Evolutionary conservation across 2,797 vertebrate genomes (phyloP), one percentile per base, ranked within the genome.

Genomic region (Pseudochromis fuscus): DNA sequence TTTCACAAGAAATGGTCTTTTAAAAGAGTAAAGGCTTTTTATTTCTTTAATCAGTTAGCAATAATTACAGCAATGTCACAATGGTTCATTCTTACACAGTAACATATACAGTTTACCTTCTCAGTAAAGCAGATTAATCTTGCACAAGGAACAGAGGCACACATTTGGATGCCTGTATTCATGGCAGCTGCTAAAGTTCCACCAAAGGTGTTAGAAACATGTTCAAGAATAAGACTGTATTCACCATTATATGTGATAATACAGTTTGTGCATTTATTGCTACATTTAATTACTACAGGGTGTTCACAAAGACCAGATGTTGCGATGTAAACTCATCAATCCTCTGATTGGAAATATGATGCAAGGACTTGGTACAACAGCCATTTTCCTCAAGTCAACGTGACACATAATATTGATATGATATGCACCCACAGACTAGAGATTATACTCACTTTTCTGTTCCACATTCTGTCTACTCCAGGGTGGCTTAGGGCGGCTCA

Each of bases 251-350:
- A 38, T 6, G 1, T 6, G 13, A 11, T 11, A 35, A 38, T 38
- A 38, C 10, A 35, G 9, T 35, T 38, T 16, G 15, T 38, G 13
- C 33, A 35, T 16, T 15, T 6, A n/a, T n/a, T n/a, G n/a, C n/a
- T n/a, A n/a, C n/a, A n/a, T n/a, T n/a, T n/a, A n/a, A n/a, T n/a
- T n/a, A n/a, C n/a, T n/a, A n/a, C n/a, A n/a, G n/a, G n/a, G n/a
- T n/a, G n/a, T n/a, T n/a, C n/a, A 42, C 18, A 42, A 3, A 42
- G 38, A 27, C 4, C 24, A 53, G 11, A 75, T 70, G 21, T 50
- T 37, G 59, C 21, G 40, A n/a, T 45, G 30, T 11, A 58, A 42
- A 64, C 42, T 23, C 42, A 60, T 55, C 9, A 18, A 19, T 6
- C 23, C 12, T 28, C 0, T 12, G 4, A 44, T 55, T 38, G n/a